phyloP scores from a whole-genome alignment of 1,140 invertebrate genomes.

The Danaus plexippus region DNA sequence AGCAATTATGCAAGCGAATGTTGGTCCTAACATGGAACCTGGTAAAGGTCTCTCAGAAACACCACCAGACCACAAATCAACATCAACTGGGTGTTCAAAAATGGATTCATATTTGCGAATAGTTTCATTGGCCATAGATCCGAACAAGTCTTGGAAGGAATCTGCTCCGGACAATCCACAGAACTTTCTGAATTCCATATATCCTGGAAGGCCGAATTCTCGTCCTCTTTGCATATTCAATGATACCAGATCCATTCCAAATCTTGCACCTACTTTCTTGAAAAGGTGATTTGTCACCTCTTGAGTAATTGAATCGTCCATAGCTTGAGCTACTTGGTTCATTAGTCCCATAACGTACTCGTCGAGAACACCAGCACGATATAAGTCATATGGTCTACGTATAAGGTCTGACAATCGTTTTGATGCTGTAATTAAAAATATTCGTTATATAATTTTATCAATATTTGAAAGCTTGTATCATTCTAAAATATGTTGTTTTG shows the following conservation, averaged over 20 bases:
- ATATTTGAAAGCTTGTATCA: no score
- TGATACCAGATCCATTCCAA: constrained; percentile 93
- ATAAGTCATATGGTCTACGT: constrained; percentile 90
- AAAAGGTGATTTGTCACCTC: constrained; percentile 94
- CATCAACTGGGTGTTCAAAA: constrained; percentile 82
- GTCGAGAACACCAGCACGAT: constrained; percentile 90
- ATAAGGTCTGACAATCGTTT: constrained; percentile 91
- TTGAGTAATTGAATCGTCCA: constrained; percentile 94
- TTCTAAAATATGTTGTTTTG: no score
- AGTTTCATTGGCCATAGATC: constrained; percentile 91
- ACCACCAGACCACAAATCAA: constrained; percentile 94
- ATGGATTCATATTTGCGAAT: constrained; percentile 76
- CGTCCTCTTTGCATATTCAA: constrained; percentile 95
- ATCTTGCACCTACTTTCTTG: constrained; percentile 87
- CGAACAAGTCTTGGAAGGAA: constrained; percentile 88
- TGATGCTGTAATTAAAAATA: constrained; percentile 76
- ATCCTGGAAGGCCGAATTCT: constrained; percentile 93
- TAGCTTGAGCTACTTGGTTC: constrained; percentile 95
- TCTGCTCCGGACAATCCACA: constrained; percentile 87
- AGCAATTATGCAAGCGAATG: constrained; percentile 96
- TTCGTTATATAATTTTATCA: not conserved
- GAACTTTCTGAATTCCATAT: constrained; percentile 94
- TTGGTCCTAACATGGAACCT: constrained; percentile 93
- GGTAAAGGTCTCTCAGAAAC: constrained; percentile 90
- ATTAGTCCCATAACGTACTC: constrained; percentile 94